Conservation (phyloP, 2,888 invertebrate genomes). For the Meteorus colon region DNA sequence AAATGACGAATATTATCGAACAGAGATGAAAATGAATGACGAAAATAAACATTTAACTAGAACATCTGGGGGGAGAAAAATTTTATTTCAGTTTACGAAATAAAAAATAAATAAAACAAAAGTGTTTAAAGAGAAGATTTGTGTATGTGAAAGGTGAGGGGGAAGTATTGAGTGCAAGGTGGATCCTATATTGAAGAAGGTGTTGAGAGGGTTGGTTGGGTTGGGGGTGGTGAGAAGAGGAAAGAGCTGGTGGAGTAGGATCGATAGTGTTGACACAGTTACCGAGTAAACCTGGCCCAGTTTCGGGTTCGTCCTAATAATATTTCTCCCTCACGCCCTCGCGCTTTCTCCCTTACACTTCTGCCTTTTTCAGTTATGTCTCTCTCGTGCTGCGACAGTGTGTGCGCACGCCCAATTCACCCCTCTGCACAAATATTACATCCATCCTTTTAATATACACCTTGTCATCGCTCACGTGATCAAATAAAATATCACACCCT, state of each 20-base stretch:
- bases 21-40: too few species aligned
- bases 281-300: conserved; percentile 73
- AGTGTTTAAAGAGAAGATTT: too few species aligned
- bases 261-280: conserved; percentile 71
- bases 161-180: conserved; percentile 46
- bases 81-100: too few species aligned
- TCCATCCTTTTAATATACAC: conserved; percentile 44
- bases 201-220: conserved; percentile 2
- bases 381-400: neutral
- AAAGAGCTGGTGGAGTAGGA: conserved; percentile 47
- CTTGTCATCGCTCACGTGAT: conserved; percentile 15
- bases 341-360: conserved; percentile 55
- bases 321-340: neutral
- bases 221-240: conserved; percentile 21
- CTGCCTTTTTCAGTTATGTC: conserved; percentile 44
- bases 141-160: too few species aligned
- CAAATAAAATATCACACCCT: neutral
- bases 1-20: too few species aligned
- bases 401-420: neutral
- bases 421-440: conserved; percentile 14
- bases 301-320: conserved; percentile 61
- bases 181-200: neutral
- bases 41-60: too few species aligned
- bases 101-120: too few species aligned
- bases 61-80: too few species aligned